Evolutionary conservation across 2,888 invertebrate species (phyloP).

Genomic region (Syrista parreyssii): DNA sequence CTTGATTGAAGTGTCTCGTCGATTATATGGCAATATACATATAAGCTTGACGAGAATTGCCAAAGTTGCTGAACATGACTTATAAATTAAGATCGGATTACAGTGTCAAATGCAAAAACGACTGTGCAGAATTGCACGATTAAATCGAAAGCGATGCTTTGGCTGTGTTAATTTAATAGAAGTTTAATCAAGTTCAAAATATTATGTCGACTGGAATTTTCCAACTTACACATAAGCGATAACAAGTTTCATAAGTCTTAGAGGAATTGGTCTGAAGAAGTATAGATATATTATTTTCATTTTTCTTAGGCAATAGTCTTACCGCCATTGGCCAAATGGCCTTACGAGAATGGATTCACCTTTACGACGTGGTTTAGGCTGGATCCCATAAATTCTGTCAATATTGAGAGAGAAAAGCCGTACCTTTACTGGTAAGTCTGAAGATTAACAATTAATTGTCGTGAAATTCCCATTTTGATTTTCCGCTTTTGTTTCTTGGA

Average conservation of each 20-base stretch:
- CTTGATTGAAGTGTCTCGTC: constrained; percentile 6
- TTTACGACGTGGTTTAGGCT: constrained; percentile 99
- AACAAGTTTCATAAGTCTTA: not conserved
- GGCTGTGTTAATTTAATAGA: not conserved
- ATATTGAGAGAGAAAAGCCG: constrained; percentile 98
- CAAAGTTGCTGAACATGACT: constrained; percentile 39
- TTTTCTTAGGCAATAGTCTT: constrained; percentile 90
- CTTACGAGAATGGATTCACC: constrained; percentile 99
- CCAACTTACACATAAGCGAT: not conserved
- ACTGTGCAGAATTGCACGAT: not conserved
- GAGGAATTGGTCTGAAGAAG: not conserved
- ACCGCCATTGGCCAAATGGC: constrained; percentile 98
- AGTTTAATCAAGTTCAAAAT: not conserved
- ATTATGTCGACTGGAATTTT: not conserved
- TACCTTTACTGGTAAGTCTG: constrained; percentile 92
- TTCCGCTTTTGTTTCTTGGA: not conserved
- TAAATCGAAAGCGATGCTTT: not conserved
- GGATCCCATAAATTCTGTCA: constrained; percentile 98
- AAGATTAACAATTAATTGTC: not conserved
- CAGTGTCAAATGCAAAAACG: constrained; percentile 15
- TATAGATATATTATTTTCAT: not conserved
- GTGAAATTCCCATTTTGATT: not conserved
- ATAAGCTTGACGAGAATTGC: constrained; percentile 27
- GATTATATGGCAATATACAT: not conserved
- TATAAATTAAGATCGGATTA: constrained; percentile 47